Evolutionary conservation across 2,888 invertebrate species (phyloP).

Genomic region (Leptopilina drosophilae): DNA sequence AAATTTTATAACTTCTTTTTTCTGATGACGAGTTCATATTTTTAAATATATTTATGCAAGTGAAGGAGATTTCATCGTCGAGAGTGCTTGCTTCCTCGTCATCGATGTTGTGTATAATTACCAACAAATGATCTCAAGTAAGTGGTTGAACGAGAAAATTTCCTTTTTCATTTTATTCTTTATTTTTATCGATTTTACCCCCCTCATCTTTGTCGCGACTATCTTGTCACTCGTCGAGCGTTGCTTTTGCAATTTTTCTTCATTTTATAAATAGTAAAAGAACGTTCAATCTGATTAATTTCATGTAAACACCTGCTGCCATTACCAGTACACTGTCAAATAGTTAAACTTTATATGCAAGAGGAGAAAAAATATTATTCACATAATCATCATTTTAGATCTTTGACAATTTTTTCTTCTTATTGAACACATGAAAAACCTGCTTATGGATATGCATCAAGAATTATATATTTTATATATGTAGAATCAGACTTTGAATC

Average conservation of each 20-base stretch:
- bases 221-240: slow-evolving; percentile 16
- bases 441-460: neutral
- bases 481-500: neutral
- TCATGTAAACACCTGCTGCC: slow-evolving; percentile 1
- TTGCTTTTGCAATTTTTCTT: neutral
- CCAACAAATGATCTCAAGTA: slow-evolving; percentile 48
- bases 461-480: neutral
- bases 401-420: neutral
- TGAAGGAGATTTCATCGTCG: slow-evolving; percentile 45
- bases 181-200: neutral
- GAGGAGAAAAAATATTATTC: too few relatives aligned
- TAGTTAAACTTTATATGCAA: slow-evolving; percentile 7
- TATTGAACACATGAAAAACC: neutral
- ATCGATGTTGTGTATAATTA: slow-evolving; percentile 48
- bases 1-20: slow-evolving; percentile 44
- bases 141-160: slow-evolving; percentile 13
- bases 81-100: slow-evolving; percentile 48
- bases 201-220: too few relatives aligned
- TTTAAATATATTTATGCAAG: slow-evolving; percentile 55
- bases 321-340: neutral
- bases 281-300: neutral
- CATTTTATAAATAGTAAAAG: neutral
- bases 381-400: neutral
- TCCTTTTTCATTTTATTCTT: neutral
- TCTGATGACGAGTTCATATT: slow-evolving; percentile 47